These are phyloP conservation scores for Lithodes maja DNA, from an alignment of 2,888 invertebrate genomes.

Conservation along the genomic window DNA sequence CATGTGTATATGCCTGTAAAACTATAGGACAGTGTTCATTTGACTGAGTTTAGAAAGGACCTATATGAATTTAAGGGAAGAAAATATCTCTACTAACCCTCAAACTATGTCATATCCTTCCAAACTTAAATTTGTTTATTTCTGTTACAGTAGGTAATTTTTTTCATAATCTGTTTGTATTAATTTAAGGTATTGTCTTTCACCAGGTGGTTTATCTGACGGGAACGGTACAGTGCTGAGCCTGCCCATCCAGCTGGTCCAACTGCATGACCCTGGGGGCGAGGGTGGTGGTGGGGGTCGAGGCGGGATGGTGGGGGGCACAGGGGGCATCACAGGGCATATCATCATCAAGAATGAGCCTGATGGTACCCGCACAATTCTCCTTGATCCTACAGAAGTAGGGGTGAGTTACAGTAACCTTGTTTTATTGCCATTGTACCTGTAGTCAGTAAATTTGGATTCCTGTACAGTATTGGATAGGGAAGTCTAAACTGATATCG, in stretches of 20 bases:
- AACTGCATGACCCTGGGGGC: slow-evolving; percentile 61
- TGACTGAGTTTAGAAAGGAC: too few species aligned
- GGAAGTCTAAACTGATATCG: background rate
- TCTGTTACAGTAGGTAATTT: too few species aligned
- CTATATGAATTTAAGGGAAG: too few species aligned
- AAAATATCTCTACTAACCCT: too few species aligned
- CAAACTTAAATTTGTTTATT: too few species aligned
- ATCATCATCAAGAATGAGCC: slow-evolving; percentile 51
- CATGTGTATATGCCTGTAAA: too few species aligned
- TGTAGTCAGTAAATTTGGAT: too few species aligned
- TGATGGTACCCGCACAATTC: slow-evolving; percentile 51
- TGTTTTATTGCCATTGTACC: too few species aligned
- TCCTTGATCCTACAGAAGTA: slow-evolving; percentile 48
- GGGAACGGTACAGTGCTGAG: slow-evolving; percentile 45
- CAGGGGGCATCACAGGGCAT: slow-evolving; percentile 42
- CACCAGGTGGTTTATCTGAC: slow-evolving; percentile 24
- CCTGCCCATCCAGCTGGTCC: slow-evolving; percentile 58
- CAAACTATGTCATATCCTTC: too few species aligned
- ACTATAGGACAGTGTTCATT: too few species aligned
- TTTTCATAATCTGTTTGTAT: too few species aligned
- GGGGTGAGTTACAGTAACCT: slow-evolving; percentile 6
- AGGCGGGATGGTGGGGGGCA: background rate
- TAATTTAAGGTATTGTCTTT: too few species aligned
- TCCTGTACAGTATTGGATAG: background rate
- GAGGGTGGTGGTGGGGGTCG: slow-evolving; percentile 23